phyloP scores from a whole-genome alignment of 2,797 vertebrate genomes.

The Periophthalmus magnuspinnatus region DNA sequence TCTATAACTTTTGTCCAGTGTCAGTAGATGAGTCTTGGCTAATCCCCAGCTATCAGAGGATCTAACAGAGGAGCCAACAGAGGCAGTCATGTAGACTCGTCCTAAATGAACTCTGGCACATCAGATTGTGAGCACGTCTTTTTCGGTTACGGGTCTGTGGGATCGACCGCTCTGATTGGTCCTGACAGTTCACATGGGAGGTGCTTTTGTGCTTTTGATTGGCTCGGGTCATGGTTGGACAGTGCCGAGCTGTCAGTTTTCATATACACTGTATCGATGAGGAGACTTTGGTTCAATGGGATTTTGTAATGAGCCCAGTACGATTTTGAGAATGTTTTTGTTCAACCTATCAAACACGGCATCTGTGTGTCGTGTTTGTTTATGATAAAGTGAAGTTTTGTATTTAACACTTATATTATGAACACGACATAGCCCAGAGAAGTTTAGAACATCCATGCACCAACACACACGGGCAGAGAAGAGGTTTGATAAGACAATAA shows the following conservation, averaged over 20 bases:
- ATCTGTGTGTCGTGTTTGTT: too few species aligned
- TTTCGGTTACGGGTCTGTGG: background rate
- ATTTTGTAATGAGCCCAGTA: background rate
- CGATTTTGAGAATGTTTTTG: background rate
- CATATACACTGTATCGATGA: background rate
- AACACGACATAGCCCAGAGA: too few species aligned
- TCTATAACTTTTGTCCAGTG: background rate
- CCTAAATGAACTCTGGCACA: constrained; percentile 9
- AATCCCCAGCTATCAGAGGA: background rate
- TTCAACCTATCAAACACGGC: background rate
- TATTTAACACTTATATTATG: too few species aligned
- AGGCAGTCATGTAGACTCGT: too few species aligned
- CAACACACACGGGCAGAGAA: too few species aligned
- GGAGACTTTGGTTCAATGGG: background rate
- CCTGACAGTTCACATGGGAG: constrained; percentile 1
- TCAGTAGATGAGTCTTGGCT: background rate
- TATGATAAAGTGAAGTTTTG: too few species aligned
- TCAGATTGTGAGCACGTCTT: background rate
- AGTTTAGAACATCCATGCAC: too few species aligned
- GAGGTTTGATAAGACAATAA: too few species aligned
- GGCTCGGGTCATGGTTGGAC: background rate
- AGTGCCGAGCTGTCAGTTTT: constrained; percentile 2
- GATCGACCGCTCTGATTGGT: background rate
- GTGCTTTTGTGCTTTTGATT: background rate
- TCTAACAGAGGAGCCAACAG: background rate